phyloP scores from a whole-genome alignment of 2,888 invertebrate genomes.

The Tortrix viridana region DNA sequence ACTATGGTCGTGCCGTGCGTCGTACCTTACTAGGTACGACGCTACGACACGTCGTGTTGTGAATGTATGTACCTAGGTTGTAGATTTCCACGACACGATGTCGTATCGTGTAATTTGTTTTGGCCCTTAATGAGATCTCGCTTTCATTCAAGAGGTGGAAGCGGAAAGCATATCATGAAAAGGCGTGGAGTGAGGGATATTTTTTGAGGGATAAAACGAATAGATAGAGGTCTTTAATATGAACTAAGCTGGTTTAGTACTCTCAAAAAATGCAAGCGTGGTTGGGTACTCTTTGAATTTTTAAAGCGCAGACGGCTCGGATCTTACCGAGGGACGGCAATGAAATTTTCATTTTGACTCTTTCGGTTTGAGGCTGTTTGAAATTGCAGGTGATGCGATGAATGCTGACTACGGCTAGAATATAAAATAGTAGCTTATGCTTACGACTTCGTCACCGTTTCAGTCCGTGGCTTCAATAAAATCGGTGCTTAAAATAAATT shows the following conservation, averaged over 20 bases:
- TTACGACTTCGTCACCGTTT: too few relatives aligned
- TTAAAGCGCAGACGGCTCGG: constrained; percentile 62
- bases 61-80: too few relatives aligned
- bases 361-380: constrained; percentile 16
- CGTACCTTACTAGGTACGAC: too few relatives aligned
- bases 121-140: constrained; percentile 39
- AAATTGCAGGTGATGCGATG: background rate
- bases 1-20: too few relatives aligned
- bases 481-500: too few relatives aligned
- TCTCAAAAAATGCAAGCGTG: constrained; percentile 79
- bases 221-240: constrained; percentile 84
- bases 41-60: too few relatives aligned
- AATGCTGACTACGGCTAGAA: too few relatives aligned
- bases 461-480: too few relatives aligned
- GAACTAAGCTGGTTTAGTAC: constrained; percentile 83
- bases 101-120: too few relatives aligned
- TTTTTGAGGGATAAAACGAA: constrained; percentile 80
- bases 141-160: constrained; percentile 38
- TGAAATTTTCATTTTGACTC: constrained; percentile 36
- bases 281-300: constrained; percentile 75
- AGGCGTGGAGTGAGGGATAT: constrained; percentile 76
- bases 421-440: too few relatives aligned
- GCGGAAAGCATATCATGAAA: constrained; percentile 57
- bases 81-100: too few relatives aligned
- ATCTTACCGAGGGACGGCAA: constrained; percentile 41